A percentile compares a stretch with the other conserved stretches of the same genome.
These are phyloP conservation scores for Pangasius macronema DNA, from an alignment of 2,797 vertebrate genomes.

Conservation along the genomic window DNA sequence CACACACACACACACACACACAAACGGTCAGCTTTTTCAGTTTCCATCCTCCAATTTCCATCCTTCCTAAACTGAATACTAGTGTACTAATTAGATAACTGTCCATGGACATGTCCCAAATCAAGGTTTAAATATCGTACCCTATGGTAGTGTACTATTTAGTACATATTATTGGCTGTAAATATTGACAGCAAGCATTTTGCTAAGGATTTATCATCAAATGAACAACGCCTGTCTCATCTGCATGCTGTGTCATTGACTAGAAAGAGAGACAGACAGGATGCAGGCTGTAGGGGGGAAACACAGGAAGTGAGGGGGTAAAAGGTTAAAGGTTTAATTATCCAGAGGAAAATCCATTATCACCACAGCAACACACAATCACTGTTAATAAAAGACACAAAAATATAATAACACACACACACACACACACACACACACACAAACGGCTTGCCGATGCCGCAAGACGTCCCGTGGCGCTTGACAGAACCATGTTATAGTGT, in stretches of 20 bases:
- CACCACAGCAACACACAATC: slow-evolving; percentile 47
- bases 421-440: slow-evolving; percentile 48
- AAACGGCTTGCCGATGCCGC: slow-evolving; percentile 87
- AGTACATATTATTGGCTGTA: neutral
- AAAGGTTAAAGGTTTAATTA: slow-evolving; percentile 43
- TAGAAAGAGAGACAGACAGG: neutral
- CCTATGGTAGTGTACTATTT: neutral
- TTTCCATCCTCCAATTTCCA: neutral
- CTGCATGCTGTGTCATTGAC: neutral
- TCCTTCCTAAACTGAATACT: neutral
- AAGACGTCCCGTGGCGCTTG: slow-evolving; percentile 99
- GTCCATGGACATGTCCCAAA: neutral
- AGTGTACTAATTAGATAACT: neutral
- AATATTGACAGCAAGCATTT: neutral
- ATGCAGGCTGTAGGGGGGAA: neutral
- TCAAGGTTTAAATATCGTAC: neutral
- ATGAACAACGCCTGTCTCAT: neutral
- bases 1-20: slow-evolving; percentile 4
- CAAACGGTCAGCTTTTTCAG: neutral
- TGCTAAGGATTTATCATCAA: neutral
- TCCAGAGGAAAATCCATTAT: slow-evolving; percentile 55
- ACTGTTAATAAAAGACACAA: slow-evolving; percentile 33
- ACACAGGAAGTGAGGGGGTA: neutral
- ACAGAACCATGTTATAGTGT: slow-evolving; percentile 99
- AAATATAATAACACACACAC: slow-evolving; percentile 38